phyloP scores from a whole-genome alignment of 2,888 invertebrate genomes.

The Coronaproctus castanopsis region DNA sequence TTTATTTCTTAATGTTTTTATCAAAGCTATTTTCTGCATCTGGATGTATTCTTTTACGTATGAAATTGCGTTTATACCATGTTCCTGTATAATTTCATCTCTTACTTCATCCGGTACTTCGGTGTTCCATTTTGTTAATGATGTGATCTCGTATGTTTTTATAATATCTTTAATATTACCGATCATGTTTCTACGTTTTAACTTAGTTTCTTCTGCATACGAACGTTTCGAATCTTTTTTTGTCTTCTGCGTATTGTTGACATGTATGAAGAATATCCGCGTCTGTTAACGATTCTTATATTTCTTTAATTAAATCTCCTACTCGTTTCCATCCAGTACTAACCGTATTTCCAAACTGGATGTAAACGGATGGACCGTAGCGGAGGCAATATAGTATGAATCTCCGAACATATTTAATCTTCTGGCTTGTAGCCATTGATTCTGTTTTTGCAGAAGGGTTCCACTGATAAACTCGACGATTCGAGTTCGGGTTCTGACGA shows the following conservation, averaged over 20 bases:
- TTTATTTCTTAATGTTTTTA: no score
- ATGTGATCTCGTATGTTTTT: background rate
- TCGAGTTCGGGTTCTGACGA: background rate
- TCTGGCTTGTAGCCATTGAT: background rate
- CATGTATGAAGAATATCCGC: background rate
- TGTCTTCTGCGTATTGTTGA: background rate
- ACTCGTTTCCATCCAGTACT: no score
- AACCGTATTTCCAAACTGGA: no score
- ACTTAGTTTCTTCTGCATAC: background rate
- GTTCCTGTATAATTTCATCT: no score
- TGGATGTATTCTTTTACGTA: no score
- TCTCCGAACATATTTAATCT: background rate
- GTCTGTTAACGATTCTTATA: no score
- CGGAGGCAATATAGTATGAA: background rate
- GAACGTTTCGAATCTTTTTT: background rate
- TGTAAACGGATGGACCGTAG: background rate
- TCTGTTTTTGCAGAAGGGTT: background rate
- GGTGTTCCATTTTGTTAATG: background rate
- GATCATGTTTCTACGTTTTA: background rate
- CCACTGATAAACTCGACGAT: background rate
- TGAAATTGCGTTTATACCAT: no score
- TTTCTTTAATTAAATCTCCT: no score
- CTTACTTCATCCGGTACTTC: no score
- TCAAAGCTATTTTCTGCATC: no score
- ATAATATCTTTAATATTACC: background rate